Evolutionary conservation across 2,888 invertebrate genomes (phyloP).

Genomic region (Sepiola atlantica): DNA sequence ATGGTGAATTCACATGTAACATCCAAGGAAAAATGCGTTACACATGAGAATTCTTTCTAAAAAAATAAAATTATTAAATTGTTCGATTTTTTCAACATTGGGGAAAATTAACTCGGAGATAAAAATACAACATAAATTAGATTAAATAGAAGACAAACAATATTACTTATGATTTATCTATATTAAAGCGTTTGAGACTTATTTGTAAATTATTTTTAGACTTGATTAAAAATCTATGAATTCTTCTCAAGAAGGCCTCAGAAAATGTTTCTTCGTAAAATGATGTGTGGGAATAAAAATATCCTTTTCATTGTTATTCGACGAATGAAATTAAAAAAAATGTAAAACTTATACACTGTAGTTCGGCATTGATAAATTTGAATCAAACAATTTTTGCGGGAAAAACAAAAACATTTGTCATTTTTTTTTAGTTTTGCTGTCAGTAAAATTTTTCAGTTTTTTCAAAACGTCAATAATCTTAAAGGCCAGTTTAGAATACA

Average conservation of each 20-base stretch:
- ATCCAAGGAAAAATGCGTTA: too few species aligned
- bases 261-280: not conserved
- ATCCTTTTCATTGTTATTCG: not conserved
- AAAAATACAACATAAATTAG: not conserved
- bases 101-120: not conserved
- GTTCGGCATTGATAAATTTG: not conserved
- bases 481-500: not conserved
- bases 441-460: not conserved
- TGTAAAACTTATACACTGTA: not conserved
- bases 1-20: not conserved
- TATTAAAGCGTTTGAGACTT: not conserved
- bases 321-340: too few species aligned
- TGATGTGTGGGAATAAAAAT: not conserved
- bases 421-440: slow-evolving; percentile 7
- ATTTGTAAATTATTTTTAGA: not conserved
- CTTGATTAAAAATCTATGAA: not conserved
- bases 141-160: not conserved
- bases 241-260: not conserved
- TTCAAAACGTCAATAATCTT: not conserved
- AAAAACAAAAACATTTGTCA: not conserved
- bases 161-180: not conserved
- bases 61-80: not conserved
- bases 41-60: too few species aligned
- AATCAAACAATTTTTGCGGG: not conserved
- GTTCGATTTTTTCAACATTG: not conserved